Conservation (phyloP, 2,888 invertebrate species). For the Pollenia griseotomentosa region DNA sequence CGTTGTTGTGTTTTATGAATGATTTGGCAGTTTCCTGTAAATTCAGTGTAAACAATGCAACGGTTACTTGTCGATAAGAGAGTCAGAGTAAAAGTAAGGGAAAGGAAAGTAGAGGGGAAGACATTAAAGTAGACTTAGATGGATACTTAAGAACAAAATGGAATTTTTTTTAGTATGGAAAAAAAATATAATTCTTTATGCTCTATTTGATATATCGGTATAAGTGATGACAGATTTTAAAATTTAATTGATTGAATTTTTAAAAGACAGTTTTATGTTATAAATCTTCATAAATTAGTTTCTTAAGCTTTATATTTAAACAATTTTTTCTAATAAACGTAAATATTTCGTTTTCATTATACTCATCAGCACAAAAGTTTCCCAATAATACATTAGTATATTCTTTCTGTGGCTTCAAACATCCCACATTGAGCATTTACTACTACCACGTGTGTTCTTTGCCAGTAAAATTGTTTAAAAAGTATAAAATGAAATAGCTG, state of each 20-base stretch:
- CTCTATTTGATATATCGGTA: too few species aligned
- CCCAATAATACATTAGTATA: too few species aligned
- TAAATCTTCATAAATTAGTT: too few species aligned
- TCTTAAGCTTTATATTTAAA: too few species aligned
- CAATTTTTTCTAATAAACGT: too few species aligned
- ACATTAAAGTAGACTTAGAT: background rate
- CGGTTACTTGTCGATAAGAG: background rate
- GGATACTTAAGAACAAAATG: conserved; percentile 4
- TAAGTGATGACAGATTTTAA: too few species aligned
- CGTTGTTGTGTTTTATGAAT: conserved; percentile 42
- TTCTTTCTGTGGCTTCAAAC: too few species aligned
- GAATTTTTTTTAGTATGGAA: background rate
- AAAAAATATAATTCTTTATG: too few species aligned
- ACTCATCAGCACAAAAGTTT: too few species aligned
- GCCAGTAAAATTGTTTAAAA: background rate
- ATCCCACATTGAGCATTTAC: background rate
- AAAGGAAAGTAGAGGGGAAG: background rate
- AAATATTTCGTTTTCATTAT: too few species aligned
- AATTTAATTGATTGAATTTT: too few species aligned
- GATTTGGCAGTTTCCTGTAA: conserved; percentile 54
- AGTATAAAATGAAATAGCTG: conserved; percentile 57
- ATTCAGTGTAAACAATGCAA: conserved; percentile 1
- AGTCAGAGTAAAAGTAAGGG: background rate
- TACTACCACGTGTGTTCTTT: background rate
- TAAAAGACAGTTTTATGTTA: too few species aligned